phyloP scores from a whole-genome alignment of 2,113 vertebrate genomes.

The Odobenus rosmarus region DNA sequence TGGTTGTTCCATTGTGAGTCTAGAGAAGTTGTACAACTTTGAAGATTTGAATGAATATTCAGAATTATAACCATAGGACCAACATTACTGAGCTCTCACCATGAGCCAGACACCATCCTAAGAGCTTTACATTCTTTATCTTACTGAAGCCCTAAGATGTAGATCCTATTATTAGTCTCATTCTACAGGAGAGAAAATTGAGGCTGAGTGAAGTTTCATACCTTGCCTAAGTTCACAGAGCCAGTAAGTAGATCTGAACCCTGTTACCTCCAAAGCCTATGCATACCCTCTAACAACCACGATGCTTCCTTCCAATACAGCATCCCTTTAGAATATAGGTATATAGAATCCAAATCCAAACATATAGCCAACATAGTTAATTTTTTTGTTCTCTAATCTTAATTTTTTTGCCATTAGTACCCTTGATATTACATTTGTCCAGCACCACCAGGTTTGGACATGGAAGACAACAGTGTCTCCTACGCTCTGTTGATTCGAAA shows the following conservation, averaged over 20 bases:
- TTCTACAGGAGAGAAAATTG: not conserved
- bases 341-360: not conserved
- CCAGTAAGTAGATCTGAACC: not conserved
- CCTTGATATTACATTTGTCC: not conserved
- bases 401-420: not conserved
- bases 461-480: not conserved
- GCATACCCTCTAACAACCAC: not conserved
- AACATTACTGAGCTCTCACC: not conserved
- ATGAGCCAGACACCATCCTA: not conserved
- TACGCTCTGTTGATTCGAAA: not conserved
- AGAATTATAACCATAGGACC: not conserved
- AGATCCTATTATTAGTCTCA: not conserved
- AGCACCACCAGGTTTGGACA: not conserved
- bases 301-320: not conserved
- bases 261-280: not conserved
- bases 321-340: not conserved
- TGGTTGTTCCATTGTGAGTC: not conserved
- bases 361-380: not conserved
- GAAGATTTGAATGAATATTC: not conserved
- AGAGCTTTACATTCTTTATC: not conserved
- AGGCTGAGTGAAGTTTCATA: not conserved
- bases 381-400: conserved; percentile 5
- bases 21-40: not conserved
- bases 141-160: not conserved
- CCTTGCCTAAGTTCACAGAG: not conserved